These are phyloP conservation scores for Parazoanthus darwini DNA, from an alignment of 92 coral and sea anemone species.

Conservation along the genomic window DNA sequence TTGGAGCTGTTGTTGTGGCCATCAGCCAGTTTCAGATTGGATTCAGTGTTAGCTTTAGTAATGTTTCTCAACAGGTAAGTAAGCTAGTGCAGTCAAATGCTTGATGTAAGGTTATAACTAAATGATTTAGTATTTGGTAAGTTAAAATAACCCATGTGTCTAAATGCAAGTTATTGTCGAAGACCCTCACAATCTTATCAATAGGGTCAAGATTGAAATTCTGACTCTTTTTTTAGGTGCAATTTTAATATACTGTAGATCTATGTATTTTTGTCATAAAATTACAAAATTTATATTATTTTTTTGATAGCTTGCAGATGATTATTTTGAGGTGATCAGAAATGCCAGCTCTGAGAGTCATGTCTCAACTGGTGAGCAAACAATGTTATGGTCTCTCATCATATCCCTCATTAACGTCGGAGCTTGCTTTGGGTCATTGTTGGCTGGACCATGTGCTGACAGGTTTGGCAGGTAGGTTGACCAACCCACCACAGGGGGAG, in stretches of 20 bases:
- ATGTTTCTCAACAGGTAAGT: constrained; percentile 26
- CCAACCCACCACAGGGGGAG: too few relatives aligned
- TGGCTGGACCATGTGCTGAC: constrained; percentile 37
- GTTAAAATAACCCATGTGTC: too few relatives aligned
- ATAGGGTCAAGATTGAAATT: too few relatives aligned
- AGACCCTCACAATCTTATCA: too few relatives aligned
- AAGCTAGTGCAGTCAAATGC: too few relatives aligned
- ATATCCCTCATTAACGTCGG: constrained; percentile 16
- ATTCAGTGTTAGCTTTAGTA: background rate
- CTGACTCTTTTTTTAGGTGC: too few relatives aligned
- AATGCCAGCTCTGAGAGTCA: constrained; percentile 1
- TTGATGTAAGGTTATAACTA: too few relatives aligned
- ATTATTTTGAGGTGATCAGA: constrained; percentile 2
- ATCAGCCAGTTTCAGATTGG: constrained; percentile 11
- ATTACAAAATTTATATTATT: too few relatives aligned
- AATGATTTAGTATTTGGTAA: too few relatives aligned
- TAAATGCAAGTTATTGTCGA: too few relatives aligned
- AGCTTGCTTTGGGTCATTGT: constrained; percentile 30
- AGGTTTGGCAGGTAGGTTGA: constrained; percentile 34
- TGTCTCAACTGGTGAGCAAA: constrained; percentile 10
- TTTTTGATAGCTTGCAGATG: constrained; percentile 14
- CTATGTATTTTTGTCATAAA: too few relatives aligned
- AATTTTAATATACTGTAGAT: too few relatives aligned
- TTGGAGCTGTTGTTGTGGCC: constrained; percentile 24
- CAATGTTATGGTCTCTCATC: constrained; percentile 31